These are phyloP conservation scores for Abramis brama DNA, from an alignment of 2,113 vertebrate species.

Conservation along the genomic window DNA sequence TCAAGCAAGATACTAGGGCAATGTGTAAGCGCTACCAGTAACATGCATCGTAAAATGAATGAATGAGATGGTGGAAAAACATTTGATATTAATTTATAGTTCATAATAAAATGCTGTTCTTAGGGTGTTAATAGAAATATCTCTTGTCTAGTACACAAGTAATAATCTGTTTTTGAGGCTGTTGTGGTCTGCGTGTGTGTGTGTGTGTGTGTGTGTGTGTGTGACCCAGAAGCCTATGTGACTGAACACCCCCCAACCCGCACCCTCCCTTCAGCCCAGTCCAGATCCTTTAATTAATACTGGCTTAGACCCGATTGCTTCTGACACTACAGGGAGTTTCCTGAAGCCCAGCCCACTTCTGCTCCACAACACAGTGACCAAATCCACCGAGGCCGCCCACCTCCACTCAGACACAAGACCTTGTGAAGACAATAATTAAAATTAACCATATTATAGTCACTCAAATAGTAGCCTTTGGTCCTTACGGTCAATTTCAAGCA, in stretches of 20 bases:
- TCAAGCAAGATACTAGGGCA: not conserved
- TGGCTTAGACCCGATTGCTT: conserved; percentile 80
- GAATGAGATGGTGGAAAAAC: not conserved
- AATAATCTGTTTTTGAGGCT: not conserved
- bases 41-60: not conserved
- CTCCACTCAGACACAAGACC: conserved; percentile 16
- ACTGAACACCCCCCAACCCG: conserved; percentile 8
- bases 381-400: conserved; percentile 44
- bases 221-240: conserved; percentile 30
- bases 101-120: not conserved
- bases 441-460: conserved; percentile 42
- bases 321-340: conserved; percentile 80
- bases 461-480: conserved; percentile 47
- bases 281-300: conserved; percentile 81
- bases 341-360: conserved; percentile 72
- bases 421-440: conserved; percentile 52
- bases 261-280: conserved; percentile 57
- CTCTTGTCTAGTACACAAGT: not conserved
- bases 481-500: not conserved
- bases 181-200: not conserved
- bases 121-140: not conserved
- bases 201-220: not conserved
- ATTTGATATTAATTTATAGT: not conserved
- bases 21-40: not conserved
- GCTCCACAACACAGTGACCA: conserved; percentile 58